Conservation (phyloP, 2,888 invertebrate species). For the Apoda limacodes region DNA sequence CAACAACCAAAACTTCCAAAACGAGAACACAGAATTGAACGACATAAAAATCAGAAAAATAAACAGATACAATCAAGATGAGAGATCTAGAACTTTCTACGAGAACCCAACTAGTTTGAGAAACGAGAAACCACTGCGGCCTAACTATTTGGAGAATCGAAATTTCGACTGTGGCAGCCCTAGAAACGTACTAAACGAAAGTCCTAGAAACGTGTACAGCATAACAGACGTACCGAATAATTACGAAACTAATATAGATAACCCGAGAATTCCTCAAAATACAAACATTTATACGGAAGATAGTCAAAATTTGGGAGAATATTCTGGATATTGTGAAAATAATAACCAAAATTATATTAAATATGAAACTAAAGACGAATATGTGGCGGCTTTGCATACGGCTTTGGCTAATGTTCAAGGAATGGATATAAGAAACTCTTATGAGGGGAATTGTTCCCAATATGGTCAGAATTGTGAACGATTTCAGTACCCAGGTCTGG, state of each 20-base stretch:
- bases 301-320: conserved; percentile 34
- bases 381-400: conserved; percentile 38
- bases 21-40: conserved; percentile 25
- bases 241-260: conserved; percentile 35
- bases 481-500: conserved; percentile 55
- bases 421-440: conserved; percentile 40
- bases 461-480: conserved; percentile 45
- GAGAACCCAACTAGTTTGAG: conserved; percentile 45
- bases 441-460: conserved; percentile 31
- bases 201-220: conserved; percentile 45
- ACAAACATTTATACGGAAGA: conserved; percentile 37
- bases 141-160: conserved; percentile 43
- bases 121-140: conserved; percentile 35
- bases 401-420: conserved; percentile 38
- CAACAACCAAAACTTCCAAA: conserved; percentile 32
- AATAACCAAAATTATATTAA: conserved; percentile 35
- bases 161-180: conserved; percentile 52
- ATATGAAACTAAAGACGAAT: conserved; percentile 44
- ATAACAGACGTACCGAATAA: conserved; percentile 35
- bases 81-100: conserved; percentile 47
- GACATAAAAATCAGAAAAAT: conserved; percentile 35
- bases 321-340: conserved; percentile 44
- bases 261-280: conserved; percentile 32
- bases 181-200: conserved; percentile 44
- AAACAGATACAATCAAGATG: conserved; percentile 36